Evolutionary conservation across 2,888 invertebrate genomes (phyloP).

Genomic region (Acheta domesticus): DNA sequence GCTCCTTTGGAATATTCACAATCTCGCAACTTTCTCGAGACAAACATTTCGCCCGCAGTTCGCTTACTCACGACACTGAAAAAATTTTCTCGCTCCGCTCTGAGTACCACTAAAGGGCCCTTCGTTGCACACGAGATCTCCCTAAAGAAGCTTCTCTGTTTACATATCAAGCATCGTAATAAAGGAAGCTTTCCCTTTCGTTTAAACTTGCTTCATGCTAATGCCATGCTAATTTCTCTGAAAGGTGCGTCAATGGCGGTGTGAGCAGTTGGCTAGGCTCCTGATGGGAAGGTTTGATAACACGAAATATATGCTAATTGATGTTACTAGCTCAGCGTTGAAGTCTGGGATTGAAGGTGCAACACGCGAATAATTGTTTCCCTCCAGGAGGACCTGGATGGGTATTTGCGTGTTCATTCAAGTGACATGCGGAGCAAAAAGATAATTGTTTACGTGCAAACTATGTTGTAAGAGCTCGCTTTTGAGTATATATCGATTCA

Average conservation of each 20-base stretch:
- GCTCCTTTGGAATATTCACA: too few species aligned
- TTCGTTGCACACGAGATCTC: neutral
- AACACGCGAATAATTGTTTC: neutral
- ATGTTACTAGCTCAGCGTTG: neutral
- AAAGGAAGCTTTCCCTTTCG: slow-evolving; percentile 6
- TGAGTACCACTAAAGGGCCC: neutral
- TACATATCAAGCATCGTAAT: slow-evolving; percentile 1
- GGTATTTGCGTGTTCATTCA: too few species aligned
- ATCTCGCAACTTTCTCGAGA: too few species aligned
- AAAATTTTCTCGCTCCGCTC: too few species aligned
- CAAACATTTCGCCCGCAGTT: too few species aligned
- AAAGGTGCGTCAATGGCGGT: neutral
- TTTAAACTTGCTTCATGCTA: neutral
- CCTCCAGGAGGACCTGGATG: neutral
- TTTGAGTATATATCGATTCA: too few species aligned
- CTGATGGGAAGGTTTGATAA: neutral
- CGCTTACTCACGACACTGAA: too few species aligned
- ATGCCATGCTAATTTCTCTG: slow-evolving; percentile 2
- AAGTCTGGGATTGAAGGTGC: neutral
- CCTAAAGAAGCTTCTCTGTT: neutral
- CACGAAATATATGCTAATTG: neutral
- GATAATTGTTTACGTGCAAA: too few species aligned
- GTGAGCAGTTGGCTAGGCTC: neutral
- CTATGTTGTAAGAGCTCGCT: too few species aligned
- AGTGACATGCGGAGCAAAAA: too few species aligned